Base-by-base conservation (phyloP, 2,888 invertebrate genomes). In the Argyresthia albistria region DNA sequence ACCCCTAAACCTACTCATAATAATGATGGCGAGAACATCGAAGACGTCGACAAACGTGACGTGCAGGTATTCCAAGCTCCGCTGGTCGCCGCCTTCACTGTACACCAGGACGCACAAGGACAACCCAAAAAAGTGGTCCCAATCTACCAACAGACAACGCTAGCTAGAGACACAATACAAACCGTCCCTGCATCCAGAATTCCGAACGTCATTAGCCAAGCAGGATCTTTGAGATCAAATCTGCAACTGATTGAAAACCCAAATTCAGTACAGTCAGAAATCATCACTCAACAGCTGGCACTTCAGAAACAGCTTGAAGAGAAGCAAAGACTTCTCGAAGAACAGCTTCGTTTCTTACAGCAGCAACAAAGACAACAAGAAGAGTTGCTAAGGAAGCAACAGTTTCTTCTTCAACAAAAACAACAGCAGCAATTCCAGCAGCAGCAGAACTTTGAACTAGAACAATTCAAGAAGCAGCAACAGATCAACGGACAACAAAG, bases 41-140 rank as follows among this genome's bases (percentile, higher is more conserved):
- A 91, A 70, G 89, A 91, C 59, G 92, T 92, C 2, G 89, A 91
- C 63, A 90, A 92, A 66, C 87, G 89, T 55, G 92, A 92, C 55
- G 93, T 95, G 1, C 94, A 95, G 72, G 94, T 95, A 50, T 93
- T 92, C 65, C 91, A 92, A 60, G 95, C 95, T 2, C 95, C 95
- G 0, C 70, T 95, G 55, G 93, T 95, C 0, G 94, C 95, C 1
- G 95, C 95, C 0, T 95, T 95, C 65, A 95, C 95, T 0, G 93
- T 95, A 0, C 94, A 95, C 59, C 93, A 95, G 73, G 95, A 95
- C 66, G 92, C 92, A 58, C 88, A 89, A 35, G 95, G 95, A 0
- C 69, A 91, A n/a, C 94, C 95, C 0, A 93, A 93, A 61, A 93
- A 92, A 70, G 93, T 95, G 0, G 91, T 94, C 51, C 93, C 95